Evolutionary conservation across 2,888 invertebrate genomes (phyloP), one percentile per base, ranked within the genome.

Genomic region (Selenia dentaria): DNA sequence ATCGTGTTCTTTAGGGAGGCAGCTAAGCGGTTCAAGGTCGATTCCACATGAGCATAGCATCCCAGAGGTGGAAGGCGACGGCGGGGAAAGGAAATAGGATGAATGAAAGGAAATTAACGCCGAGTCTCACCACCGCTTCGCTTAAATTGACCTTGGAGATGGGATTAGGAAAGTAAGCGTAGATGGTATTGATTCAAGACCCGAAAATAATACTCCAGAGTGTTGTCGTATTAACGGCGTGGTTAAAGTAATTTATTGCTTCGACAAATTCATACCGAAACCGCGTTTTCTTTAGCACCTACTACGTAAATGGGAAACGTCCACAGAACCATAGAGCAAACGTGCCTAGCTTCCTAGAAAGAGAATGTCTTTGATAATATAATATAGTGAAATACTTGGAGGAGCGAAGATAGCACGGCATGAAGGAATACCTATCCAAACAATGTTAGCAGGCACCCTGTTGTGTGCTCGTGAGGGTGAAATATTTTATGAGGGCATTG

Each of bases 31-130:
- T 86, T 90, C 88, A 54, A 70, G 50, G 63, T 65, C 43, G 88
- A 90, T 88, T 84, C 81, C 90, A 91, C 89, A 51, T 90, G 78
- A 89, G 76, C 57, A 72, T 65, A 55, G 51, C 54, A 55, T 60
- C 76, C 81, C 85, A 90, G 91, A 84, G 92, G 89, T 91, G 92
- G 82, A 90, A 91, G 91, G 92, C 88, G 83, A 83, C 74, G 77
- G 78, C 76, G 70, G 65, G 73, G 85, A 76, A 72, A 80, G 82
- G 90, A 89, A 81, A 77, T 76, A 70, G 85, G 73, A 76, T 64
- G 41, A 66, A 67, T 52, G 69, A 64, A 61, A 70, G 74, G 73
- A 74, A 72, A 70, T 66, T 55, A 68, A 59, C 57, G 68, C 75
- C 74, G 73, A 79, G 81, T 62, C 70, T 47, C 71, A 70, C 87